Evolutionary conservation across 2,888 invertebrate genomes (phyloP).

Genomic region (Drosophila neoperkinsi): DNA sequence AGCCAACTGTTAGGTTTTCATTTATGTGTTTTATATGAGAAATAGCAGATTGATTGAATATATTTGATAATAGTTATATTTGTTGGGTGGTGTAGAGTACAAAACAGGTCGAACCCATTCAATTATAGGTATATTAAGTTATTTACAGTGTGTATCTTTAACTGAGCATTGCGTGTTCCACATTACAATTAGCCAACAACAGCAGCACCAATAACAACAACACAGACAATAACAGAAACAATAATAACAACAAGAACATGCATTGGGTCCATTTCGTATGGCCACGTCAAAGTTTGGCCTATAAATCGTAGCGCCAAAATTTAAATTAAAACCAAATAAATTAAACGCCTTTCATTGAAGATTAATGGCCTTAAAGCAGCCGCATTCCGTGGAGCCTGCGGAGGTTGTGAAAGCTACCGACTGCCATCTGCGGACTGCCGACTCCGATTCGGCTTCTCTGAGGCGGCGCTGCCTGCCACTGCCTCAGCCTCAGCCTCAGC

Average conservation of each 20-base stretch:
- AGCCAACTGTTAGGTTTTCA: neutral
- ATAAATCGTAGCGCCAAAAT: slow-evolving; percentile 79
- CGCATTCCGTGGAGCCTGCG: slow-evolving; percentile 32
- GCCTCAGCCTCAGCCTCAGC: neutral
- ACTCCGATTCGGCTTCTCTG: slow-evolving; percentile 13
- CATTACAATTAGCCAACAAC: slow-evolving; percentile 70
- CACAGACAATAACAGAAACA: slow-evolving; percentile 11
- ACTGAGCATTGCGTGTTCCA: slow-evolving; percentile 63
- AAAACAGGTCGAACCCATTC: neutral
- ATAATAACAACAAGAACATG: slow-evolving; percentile 40
- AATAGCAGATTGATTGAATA: neutral
- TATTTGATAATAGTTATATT: neutral
- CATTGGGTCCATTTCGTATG: slow-evolving; percentile 53
- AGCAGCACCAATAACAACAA: slow-evolving; percentile 18
- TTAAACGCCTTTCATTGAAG: slow-evolving; percentile 82
- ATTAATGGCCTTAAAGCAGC: slow-evolving; percentile 78
- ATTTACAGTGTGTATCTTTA: slow-evolving; percentile 51
- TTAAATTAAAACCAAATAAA: slow-evolving; percentile 81
- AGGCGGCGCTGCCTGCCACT: slow-evolving; percentile 7
- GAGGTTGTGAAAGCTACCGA: neutral
- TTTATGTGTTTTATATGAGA: neutral
- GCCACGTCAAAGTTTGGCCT: slow-evolving; percentile 74
- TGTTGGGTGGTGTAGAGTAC: slow-evolving; percentile 12
- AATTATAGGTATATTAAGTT: slow-evolving; percentile 14
- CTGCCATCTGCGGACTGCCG: slow-evolving; percentile 2